Evolutionary conservation across 2,797 vertebrate genomes (phyloP), one percentile per base, ranked within the genome.

Genomic region (Buphagus erythrorhynchus): DNA sequence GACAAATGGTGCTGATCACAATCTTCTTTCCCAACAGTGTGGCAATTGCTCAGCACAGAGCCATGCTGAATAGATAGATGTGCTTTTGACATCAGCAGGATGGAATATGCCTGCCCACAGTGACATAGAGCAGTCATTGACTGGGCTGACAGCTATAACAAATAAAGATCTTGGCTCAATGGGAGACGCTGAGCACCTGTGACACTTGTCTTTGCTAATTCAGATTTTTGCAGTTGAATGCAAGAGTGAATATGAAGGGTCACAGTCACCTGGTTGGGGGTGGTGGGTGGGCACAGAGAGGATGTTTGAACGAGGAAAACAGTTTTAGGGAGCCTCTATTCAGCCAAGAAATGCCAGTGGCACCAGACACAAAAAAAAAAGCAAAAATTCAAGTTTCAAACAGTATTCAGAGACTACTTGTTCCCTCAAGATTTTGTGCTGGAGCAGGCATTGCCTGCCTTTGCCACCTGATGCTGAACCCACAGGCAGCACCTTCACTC

Each of bases 1-100:
- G 91, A 88, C 67, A 86, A 90, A 86, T 42, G 67, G 76, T 66
- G 74, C 67, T 85, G 82, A 94, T 93, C 49, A 15, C 73, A 87
- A 21, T 58, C 75, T 38, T n/a, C 77, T 82, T 75, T 93, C 68
- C 76, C 40, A 49, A 29, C 25, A 51, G 57, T 20, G 43, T 20
- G 36, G 35, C 52, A 59, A 49, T 79, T 42, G 58, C 75, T 59
- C 0, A 0, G 24, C 7, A 12, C 4, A 52, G 52, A 80, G 48
- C 67, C 16, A 8, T 6, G 33, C 84, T 49, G 59, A 69, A 71
- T 57, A 62, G 42, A 77, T 15, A 75, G 67, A 29, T 45, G 9
- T 2, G 38, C 38, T 72, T 88, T 86, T 88, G 93, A 71, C 24
- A 5, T 9, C 49, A 73, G 29, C 66, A 65, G 68, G 81, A 71